Conservation (phyloP, 2,888 invertebrate genomes). For the Leucophenga montana region DNA sequence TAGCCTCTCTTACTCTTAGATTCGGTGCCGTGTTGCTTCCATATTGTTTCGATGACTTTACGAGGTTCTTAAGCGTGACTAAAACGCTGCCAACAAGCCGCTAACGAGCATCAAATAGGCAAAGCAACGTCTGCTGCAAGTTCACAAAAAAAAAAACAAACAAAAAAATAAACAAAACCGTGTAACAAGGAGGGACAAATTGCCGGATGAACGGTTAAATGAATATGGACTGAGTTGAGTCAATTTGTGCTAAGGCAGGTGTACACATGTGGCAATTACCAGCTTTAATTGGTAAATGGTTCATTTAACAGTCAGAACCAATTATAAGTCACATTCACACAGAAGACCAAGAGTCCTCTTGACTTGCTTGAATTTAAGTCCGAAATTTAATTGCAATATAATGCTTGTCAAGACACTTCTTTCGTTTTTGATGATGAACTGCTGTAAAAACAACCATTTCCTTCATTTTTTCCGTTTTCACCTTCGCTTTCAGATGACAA, state of each 20-base stretch:
- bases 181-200: background rate
- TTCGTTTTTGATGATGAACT: too few species aligned
- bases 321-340: slow-evolving; percentile 46
- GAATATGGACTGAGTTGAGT: background rate
- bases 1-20: slow-evolving; percentile 34
- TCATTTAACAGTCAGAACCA: slow-evolving; percentile 68
- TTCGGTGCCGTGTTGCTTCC: background rate
- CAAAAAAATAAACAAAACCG: background rate
- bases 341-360: slow-evolving; percentile 12
- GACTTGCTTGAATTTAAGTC: background rate
- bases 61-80: slow-evolving; percentile 57
- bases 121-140: background rate
- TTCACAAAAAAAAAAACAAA: background rate
- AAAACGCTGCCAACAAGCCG: slow-evolving; percentile 58
- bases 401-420: too few species aligned
- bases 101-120: slow-evolving; percentile 53
- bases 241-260: background rate
- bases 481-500: too few species aligned
- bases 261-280: slow-evolving; percentile 53
- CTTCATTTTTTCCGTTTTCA: slow-evolving; percentile 28
- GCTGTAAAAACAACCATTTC: slow-evolving; percentile 59
- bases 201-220: background rate
- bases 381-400: background rate
- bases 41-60: too few species aligned
- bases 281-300: slow-evolving; percentile 68